Evolutionary conservation across 2,888 invertebrate genomes (phyloP), one percentile per base, ranked within the genome.

Genomic region (Agrilus mali): DNA sequence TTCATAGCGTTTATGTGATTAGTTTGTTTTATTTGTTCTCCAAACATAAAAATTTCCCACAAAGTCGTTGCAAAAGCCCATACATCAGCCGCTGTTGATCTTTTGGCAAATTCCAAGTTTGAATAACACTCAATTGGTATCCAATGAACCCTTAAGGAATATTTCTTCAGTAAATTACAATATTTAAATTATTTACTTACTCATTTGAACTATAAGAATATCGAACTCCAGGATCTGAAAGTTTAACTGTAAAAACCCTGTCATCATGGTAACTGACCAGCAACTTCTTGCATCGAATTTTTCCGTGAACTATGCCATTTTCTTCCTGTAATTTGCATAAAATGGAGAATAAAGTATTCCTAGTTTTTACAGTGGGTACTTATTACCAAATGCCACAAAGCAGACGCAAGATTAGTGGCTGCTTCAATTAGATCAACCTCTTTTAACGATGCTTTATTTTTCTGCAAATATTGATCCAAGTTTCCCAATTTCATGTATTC

Each of bases 51-150:
- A 53, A 94, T 84, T 66, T 94, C 88, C 88, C 92, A 94, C 14
- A 93, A 63, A 0, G 92, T 92, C 4, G 93, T 94, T 0, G 86
- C 89, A 60, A 87, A 83, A 5, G 94, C 89, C 88, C 90, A 95
- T 16, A 92, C 79, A 59, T 94, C 94, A 10, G 87, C 84, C 41
- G 78, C 73, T 0, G 76, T 73, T 15, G 81, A 82, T 8, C 71
- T 69, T 60, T 77, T 78, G 12, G 83, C 84, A 52, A 73, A 67
- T 56, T 76, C 76, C 57, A 80, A 72, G 60, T 83, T 81, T 0
- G 71, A 62, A 60, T 85, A 82, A 59, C 82, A 83, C 61, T 93
- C 90, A 8, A 84, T 79, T 0, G 94, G 90, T 59, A 93, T 78
- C 93, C 93, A 95, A 52, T 89, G 88, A 3, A 88, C 74, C 56